Evolutionary conservation across 2,113 vertebrate species (phyloP), one percentile per base, ranked within the genome.

Genomic region (Picathartes gymnocephalus): DNA sequence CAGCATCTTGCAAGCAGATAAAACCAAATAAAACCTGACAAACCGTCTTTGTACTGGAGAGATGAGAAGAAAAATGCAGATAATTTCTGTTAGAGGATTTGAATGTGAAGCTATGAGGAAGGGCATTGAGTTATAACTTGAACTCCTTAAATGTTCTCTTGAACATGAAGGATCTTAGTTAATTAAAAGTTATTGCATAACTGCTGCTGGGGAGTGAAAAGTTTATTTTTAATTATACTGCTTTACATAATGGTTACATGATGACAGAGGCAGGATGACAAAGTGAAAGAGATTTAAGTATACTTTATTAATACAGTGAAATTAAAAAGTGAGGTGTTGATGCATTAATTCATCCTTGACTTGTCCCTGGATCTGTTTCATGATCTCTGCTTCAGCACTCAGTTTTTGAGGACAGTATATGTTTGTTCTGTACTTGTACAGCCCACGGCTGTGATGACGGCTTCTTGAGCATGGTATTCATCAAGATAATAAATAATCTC

Each of bases 21-120:
- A 94, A 95, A 87, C 84, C 66, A 88, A 96, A 97, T 95, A 94
- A 91, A 96, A 95, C 51, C 81, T 95, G 96, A 96, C 90, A 96
- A 95, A 86, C 82, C 27, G 1, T 88, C 82, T 90, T 90, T 90
- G 78, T 95, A 54, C 33, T 64, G 70, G 53, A 79, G 70, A 88
- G 58, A 93, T 93, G 85, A 87, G 81, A 94, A 88, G 23, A 51
- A 88, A 95, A 92, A 74, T 51, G 42, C 17, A 83, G 72, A 87
- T 66, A 81, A 30, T 61, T 89, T 89, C 39, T 77, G n/a, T 50
- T 90, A 73, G 37, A 81, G 57, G 39, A 56, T 92, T 81, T 95
- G 35, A 82, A 77, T 77, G 33, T 70, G 88, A 80, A 83, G 15
- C 77, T 84, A 25, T 79, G 37, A 84, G 54, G 39, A 91, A 90